A percentile compares a stretch with the other conserved stretches of the same genome.
Conservation (phyloP, 2,888 invertebrate genomes). For the Terebella lapidaria region DNA sequence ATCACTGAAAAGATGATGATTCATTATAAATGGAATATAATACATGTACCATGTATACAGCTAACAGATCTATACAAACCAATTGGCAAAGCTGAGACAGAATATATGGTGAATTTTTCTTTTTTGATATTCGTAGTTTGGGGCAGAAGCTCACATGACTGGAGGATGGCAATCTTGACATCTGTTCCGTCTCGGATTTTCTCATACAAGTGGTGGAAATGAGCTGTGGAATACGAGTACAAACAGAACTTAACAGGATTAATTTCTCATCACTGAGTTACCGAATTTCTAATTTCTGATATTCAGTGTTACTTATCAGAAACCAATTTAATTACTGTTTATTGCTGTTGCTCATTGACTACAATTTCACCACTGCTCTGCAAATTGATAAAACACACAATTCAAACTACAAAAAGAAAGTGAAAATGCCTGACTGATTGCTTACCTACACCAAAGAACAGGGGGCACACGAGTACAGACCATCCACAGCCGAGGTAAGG, state of each 20-base stretch:
- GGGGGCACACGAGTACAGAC: conserved; percentile 77
- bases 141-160: conserved; percentile 46
- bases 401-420: not conserved
- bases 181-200: conserved; percentile 57
- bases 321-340: no score
- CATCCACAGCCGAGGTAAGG: conserved; percentile 72
- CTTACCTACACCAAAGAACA: conserved; percentile 85
- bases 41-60: no score
- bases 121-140: no score
- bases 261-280: not conserved
- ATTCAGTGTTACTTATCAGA: not conserved
- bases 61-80: no score
- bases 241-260: not conserved
- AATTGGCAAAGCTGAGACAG: no score
- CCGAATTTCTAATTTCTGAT: not conserved
- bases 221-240: conserved; percentile 61
- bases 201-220: conserved; percentile 86
- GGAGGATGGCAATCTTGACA: conserved; percentile 35
- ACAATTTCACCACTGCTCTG: no score
- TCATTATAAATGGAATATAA: no score
- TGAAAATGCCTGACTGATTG: no score
- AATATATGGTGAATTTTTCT: no score
- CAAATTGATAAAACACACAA: no score
- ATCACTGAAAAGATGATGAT: conserved; percentile 58
- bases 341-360: not conserved